These are phyloP conservation scores for Noctua comes DNA, from an alignment of 2,888 invertebrate species.

Conservation along the genomic window DNA sequence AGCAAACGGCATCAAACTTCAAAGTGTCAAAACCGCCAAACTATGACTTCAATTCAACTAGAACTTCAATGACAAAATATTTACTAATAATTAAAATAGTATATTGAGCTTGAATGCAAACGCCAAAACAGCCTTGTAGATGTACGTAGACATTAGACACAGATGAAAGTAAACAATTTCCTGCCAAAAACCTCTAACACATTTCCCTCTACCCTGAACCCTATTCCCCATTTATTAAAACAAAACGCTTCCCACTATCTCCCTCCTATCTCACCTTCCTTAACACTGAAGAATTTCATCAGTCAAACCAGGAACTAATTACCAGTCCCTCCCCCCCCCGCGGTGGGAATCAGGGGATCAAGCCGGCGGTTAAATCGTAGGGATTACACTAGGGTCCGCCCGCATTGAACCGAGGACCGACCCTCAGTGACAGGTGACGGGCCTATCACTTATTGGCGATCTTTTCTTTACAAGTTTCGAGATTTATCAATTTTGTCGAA, in stretches of 20 bases:
- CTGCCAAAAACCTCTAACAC: not conserved
- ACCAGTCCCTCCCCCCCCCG: constrained; percentile 18
- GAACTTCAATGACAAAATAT: too few relatives aligned
- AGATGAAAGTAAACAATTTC: not conserved
- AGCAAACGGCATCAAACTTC: too few relatives aligned
- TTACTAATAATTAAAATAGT: too few relatives aligned
- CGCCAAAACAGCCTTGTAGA: not conserved
- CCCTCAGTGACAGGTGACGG: constrained; percentile 67
- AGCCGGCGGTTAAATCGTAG: constrained; percentile 51
- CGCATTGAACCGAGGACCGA: constrained; percentile 61
- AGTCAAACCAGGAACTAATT: constrained; percentile 66
- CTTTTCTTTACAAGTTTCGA: constrained; percentile 63
- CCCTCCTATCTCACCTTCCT: constrained; percentile 29
- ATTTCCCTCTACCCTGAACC: not conserved
- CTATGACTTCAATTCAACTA: too few relatives aligned
- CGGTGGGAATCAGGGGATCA: constrained; percentile 51
- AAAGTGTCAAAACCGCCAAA: too few relatives aligned
- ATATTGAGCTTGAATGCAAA: not conserved
- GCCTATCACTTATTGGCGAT: constrained; percentile 63
- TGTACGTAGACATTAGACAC: not conserved
- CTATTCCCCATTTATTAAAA: constrained; percentile 3
- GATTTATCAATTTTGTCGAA: constrained; percentile 62
- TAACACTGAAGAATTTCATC: constrained; percentile 52
- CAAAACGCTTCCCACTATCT: constrained; percentile 17
- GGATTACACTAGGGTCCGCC: constrained; percentile 58